A percentile compares a stretch with the other conserved stretches of the same genome.
Conservation (phyloP, 2,888 invertebrate species). For the Tetropium fuscum region DNA sequence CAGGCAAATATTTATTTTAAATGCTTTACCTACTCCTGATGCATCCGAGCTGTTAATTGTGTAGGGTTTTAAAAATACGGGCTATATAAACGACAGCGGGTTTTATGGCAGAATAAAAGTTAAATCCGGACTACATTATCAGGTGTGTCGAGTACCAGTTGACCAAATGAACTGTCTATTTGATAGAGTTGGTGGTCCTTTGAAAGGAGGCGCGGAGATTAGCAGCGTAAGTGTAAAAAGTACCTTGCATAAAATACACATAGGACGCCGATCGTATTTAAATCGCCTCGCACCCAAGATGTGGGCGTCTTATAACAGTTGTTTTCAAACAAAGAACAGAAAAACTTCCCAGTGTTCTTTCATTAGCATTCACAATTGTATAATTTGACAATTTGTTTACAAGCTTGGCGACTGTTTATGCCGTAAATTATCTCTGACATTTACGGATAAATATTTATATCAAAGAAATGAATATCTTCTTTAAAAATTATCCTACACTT, state of each 20-base stretch:
- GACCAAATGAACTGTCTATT: conserved; percentile 39
- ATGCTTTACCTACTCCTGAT: conserved; percentile 36
- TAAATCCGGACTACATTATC: conserved; percentile 55
- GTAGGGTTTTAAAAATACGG: conserved; percentile 10
- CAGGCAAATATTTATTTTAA: conserved; percentile 41
- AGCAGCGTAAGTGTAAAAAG: conserved; percentile 1
- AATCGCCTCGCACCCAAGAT: conserved; percentile 46
- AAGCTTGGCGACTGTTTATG: conserved; percentile 26
- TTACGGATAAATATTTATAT: conserved; percentile 26
- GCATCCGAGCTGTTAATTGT: conserved; percentile 25
- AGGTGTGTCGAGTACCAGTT: conserved; percentile 50
- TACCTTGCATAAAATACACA: conserved; percentile 5
- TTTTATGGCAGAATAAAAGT: conserved; percentile 55
- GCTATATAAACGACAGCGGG: conserved; percentile 5
- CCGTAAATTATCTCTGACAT: conserved; percentile 24
- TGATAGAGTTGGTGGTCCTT: not conserved
- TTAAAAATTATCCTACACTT: conserved; percentile 4
- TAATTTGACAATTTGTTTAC: conserved; percentile 48
- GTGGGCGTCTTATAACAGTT: conserved; percentile 54
- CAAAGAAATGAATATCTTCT: conserved; percentile 17
- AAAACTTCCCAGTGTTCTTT: conserved; percentile 32
- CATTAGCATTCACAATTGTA: conserved; percentile 34
- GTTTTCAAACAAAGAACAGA: conserved; percentile 47
- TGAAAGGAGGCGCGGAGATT: not conserved
- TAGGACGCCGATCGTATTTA: not conserved